Evolutionary conservation across 2,888 invertebrate species (phyloP).

Genomic region (Meliscaeva auricollis): DNA sequence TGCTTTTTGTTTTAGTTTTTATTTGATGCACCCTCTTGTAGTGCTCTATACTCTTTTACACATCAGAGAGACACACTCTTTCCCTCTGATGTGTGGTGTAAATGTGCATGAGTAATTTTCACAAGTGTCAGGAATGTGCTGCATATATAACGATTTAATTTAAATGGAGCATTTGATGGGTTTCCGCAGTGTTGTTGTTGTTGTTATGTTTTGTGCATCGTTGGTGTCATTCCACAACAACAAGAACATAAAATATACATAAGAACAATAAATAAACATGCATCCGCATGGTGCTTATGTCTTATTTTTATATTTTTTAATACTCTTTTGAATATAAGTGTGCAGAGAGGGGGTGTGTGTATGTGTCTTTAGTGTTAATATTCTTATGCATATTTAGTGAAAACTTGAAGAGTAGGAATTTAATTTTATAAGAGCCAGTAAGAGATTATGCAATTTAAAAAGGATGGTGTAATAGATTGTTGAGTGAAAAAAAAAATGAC

Average conservation of each 20-base stretch:
- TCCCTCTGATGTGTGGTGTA: constrained; percentile 8
- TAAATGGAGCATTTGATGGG: constrained; percentile 64
- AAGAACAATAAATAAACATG: constrained; percentile 26
- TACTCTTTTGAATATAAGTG: constrained; percentile 6
- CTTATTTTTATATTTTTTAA: constrained; percentile 3
- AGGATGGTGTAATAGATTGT: constrained; percentile 12
- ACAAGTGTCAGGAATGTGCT: constrained; percentile 68
- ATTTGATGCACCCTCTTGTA: constrained; percentile 23
- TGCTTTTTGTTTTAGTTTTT: background rate
- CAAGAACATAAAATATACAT: background rate
- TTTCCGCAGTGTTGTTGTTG: constrained; percentile 52
- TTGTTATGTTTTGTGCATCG: constrained; percentile 3
- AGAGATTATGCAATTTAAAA: constrained; percentile 33
- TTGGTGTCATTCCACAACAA: constrained; percentile 20
- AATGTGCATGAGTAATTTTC: constrained; percentile 52
- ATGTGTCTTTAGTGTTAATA: constrained; percentile 1
- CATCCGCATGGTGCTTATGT: constrained; percentile 24
- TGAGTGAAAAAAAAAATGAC: constrained; percentile 21
- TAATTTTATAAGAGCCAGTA: background rate
- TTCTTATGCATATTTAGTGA: constrained; percentile 24
- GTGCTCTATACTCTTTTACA: background rate
- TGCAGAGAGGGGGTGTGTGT: background rate
- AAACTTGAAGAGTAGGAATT: constrained; percentile 12
- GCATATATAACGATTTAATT: constrained; percentile 61
- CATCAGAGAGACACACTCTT: background rate